Conservation (phyloP, 2,113 vertebrate genomes). For the Eretmochelys imbricata region DNA sequence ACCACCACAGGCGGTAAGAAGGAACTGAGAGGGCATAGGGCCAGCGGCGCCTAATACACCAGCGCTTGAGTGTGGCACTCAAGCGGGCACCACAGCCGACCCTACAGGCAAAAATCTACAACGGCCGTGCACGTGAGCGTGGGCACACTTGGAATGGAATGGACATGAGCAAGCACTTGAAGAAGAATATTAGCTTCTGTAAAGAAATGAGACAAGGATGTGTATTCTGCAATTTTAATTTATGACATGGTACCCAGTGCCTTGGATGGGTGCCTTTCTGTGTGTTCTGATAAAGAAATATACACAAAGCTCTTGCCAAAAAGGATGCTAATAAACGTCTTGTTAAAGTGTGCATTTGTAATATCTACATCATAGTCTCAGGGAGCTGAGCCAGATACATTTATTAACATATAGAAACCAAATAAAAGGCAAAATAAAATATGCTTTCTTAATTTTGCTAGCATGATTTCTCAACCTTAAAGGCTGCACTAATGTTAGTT, state of each 20-base stretch:
- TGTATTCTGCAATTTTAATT: slow-evolving; percentile 13
- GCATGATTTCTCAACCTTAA: background rate
- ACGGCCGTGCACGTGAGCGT: too few relatives aligned
- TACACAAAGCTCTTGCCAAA: background rate
- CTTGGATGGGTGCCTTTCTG: background rate
- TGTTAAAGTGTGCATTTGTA: background rate
- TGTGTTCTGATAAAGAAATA: background rate
- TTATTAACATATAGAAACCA: background rate
- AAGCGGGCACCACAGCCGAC: too few relatives aligned
- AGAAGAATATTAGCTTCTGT: background rate
- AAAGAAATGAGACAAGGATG: background rate
- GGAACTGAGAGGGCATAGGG: too few relatives aligned
- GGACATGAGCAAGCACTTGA: too few relatives aligned
- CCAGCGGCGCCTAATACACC: too few relatives aligned
- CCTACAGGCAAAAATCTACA: too few relatives aligned
- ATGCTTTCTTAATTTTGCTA: background rate
- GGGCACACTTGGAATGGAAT: too few relatives aligned
- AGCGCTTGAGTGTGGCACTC: too few relatives aligned
- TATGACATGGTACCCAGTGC: background rate
- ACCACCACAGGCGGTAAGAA: too few relatives aligned
- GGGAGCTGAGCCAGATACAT: background rate
- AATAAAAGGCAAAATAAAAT: background rate
- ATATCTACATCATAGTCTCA: background rate
- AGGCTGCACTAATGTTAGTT: background rate
- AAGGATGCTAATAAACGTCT: background rate